Conservation (phyloP, 2,113 vertebrate genomes). For the Bothrops jararaca region DNA sequence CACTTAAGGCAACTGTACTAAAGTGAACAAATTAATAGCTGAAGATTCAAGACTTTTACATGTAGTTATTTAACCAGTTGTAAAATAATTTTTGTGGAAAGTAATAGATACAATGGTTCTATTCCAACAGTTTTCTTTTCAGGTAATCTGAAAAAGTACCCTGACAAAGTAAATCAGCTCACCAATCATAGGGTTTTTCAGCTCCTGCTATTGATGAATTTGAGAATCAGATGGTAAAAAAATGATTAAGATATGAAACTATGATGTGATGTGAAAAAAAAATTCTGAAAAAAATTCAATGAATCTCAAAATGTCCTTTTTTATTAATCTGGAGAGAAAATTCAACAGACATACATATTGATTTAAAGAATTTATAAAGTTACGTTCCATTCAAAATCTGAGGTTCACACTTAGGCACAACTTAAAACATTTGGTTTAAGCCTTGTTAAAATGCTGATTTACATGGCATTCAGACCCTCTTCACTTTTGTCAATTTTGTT, state of each 20-base stretch:
- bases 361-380: background rate
- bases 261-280: background rate
- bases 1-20: background rate
- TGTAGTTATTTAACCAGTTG: background rate
- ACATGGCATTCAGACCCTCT: background rate
- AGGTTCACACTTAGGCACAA: background rate
- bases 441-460: background rate
- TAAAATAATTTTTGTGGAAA: background rate
- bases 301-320: background rate
- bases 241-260: background rate
- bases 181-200: background rate
- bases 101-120: background rate
- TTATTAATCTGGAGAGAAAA: background rate
- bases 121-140: background rate
- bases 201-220: background rate
- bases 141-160: background rate
- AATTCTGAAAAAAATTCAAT: background rate
- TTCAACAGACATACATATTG: background rate
- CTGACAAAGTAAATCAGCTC: background rate
- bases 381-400: background rate
- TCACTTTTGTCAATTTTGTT: background rate
- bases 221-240: background rate
- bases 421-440: background rate
- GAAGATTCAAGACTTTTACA: background rate
- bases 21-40: background rate